Base-by-base conservation (phyloP, 2,888 invertebrate species). In the Coelopa pilipes region DNA sequence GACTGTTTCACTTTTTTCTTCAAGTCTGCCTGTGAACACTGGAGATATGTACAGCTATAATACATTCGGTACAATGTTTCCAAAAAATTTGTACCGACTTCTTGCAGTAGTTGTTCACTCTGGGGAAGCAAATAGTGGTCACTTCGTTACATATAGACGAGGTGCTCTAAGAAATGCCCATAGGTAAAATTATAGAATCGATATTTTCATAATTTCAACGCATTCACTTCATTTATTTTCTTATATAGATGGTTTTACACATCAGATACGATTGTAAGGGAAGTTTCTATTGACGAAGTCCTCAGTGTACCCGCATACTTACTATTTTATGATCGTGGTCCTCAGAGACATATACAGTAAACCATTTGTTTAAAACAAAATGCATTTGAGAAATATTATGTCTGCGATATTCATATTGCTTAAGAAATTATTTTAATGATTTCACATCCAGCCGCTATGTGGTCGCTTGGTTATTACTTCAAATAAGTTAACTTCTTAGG, bases 121-220 rank as follows among this genome's bases (percentile, higher is more conserved):
- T 78, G 98, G 98, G 2, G 94, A 94, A 66, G 94, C 95, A 12
- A 92, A 94, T 84, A 93, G 95, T 65, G 98, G 98, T 1, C 98
- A 98, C 90, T 98, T 97, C 89, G 93, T 97, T 76, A 97, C 97
- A 63, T 98, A 96, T 87, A 90, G 98, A 75, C 90, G 96, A 17
- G 95, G 94, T 11, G 87, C 87, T 55, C 78, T 88, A 34, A 78
- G 88, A 19, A 88, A 86, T 78, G 85, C 86, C 11, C 88, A 88
- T 76, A 84, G 87, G 88, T 87, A 78, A 78, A 34, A n/a, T 11
- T 57, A 50, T 2, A 45, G 15, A 46, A 34, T 17, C 17, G 12
- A 12, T 46, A 34, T 50, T 12, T 49, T 13, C 59, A 59, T 24
- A 59, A 21, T 34, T 34, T 55, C 49, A 17, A 47, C 70, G 7